Evolutionary conservation across 2,113 vertebrate genomes (phyloP).

Genomic region (Myodes glareolus): DNA sequence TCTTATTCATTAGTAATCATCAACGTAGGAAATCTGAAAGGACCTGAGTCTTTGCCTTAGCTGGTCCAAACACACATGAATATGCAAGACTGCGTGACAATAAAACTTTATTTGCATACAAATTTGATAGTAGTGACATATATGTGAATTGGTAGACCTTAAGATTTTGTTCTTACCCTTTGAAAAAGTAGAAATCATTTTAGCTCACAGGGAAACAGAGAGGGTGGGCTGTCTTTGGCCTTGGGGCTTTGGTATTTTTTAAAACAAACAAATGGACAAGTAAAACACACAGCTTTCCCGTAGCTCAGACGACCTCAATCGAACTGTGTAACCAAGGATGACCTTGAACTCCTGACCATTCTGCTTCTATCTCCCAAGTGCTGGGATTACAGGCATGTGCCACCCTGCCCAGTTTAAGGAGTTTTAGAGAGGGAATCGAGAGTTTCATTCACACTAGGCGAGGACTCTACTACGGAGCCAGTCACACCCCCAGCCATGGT

Average conservation of each 20-base stretch:
- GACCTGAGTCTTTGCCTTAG: too few relatives aligned
- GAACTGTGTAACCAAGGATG: not conserved
- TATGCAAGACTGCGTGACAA: not conserved
- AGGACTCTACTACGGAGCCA: not conserved
- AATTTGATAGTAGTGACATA: not conserved
- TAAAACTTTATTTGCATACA: not conserved
- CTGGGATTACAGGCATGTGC: not conserved
- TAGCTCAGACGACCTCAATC: not conserved
- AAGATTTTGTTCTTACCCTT: not conserved
- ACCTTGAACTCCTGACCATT: not conserved
- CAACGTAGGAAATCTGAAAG: not conserved
- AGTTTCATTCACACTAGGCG: not conserved
- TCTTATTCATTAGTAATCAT: not conserved
- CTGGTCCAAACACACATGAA: fast-evolving
- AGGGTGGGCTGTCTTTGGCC: not conserved
- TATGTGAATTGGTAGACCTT: not conserved
- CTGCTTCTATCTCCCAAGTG: not conserved
- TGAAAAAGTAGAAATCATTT: not conserved
- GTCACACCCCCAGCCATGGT: not conserved
- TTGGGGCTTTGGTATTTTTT: not conserved
- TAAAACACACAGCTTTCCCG: not conserved
- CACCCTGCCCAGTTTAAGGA: not conserved
- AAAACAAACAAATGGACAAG: not conserved
- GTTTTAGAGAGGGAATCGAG: not conserved
- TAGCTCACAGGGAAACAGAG: not conserved